These are phyloP conservation scores for Burhinus bistriatus DNA, from an alignment of 2,113 vertebrate genomes.

Conservation along the genomic window DNA sequence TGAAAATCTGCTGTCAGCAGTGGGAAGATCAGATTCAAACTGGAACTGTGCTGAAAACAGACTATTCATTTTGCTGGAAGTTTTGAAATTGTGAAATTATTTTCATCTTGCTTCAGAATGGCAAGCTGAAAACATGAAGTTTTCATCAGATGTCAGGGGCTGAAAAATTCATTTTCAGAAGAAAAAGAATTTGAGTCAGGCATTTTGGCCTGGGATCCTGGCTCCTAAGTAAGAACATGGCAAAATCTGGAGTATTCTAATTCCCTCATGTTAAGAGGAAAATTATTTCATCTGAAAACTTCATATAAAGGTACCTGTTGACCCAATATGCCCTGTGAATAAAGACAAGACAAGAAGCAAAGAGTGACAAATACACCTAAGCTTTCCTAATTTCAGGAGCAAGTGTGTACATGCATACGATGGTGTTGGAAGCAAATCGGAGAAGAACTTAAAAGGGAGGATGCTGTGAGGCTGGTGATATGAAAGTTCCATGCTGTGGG, in stretches of 20 bases:
- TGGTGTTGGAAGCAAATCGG: not conserved
- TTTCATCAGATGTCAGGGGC: not conserved
- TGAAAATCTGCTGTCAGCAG: not conserved
- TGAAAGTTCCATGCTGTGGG: not conserved
- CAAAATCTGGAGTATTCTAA: not conserved
- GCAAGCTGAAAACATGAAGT: not conserved
- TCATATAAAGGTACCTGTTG: not conserved
- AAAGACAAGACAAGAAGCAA: not conserved
- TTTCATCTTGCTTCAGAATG: not conserved
- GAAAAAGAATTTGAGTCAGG: not conserved
- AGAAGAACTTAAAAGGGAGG: not conserved
- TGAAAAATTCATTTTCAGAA: not conserved
- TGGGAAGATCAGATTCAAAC: not conserved
- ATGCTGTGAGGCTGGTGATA: not conserved
- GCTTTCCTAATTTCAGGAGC: not conserved
- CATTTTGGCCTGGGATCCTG: not conserved
- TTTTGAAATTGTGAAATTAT: not conserved
- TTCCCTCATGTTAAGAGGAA: not conserved
- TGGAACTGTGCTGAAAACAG: not conserved
- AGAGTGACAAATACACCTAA: not conserved
- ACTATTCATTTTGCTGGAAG: not conserved
- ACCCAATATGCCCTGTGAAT: not conserved
- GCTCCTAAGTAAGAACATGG: not conserved
- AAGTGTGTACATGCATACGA: not conserved
- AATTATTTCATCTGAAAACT: not conserved